Percentiles rank a stretch among this genome's conserved stretches.
phyloP scores from a whole-genome alignment of 2,113 vertebrate genomes.

The Psephotus haematonotus region DNA sequence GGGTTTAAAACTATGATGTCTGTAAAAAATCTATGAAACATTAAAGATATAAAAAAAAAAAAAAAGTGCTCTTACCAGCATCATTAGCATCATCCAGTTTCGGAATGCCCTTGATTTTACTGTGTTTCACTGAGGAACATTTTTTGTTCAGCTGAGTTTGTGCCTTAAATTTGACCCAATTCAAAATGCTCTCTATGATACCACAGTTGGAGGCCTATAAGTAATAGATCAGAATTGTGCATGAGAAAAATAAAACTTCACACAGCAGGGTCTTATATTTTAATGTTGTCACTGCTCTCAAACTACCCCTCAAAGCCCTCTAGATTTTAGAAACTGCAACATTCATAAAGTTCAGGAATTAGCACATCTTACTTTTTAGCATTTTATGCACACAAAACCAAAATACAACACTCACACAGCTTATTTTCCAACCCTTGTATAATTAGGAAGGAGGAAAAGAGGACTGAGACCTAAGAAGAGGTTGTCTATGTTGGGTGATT shows the following conservation, averaged over 20 bases:
- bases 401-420: background rate
- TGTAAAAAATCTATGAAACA: background rate
- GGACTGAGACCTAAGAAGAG: background rate
- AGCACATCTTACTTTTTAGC: background rate
- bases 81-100: slow-evolving; percentile 98
- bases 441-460: background rate
- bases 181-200: slow-evolving; percentile 97
- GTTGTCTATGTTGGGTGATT: background rate
- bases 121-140: slow-evolving; percentile 97
- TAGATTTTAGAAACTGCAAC: background rate
- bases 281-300: background rate
- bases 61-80: slow-evolving; percentile 83
- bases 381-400: background rate
- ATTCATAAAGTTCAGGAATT: background rate
- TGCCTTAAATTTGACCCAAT: slow-evolving; percentile 99
- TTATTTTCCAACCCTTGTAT: background rate
- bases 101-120: slow-evolving; percentile 99
- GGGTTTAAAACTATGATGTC: background rate
- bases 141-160: slow-evolving; percentile 99
- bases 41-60: background rate
- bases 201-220: slow-evolving; percentile 95
- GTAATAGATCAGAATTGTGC: slow-evolving; percentile 1
- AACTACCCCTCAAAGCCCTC: background rate
- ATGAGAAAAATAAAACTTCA: background rate
- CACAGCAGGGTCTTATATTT: background rate